These are phyloP conservation scores for Drosophila tsacasi DNA, from an alignment of 1,140 invertebrate genomes.

Conservation along the genomic window DNA sequence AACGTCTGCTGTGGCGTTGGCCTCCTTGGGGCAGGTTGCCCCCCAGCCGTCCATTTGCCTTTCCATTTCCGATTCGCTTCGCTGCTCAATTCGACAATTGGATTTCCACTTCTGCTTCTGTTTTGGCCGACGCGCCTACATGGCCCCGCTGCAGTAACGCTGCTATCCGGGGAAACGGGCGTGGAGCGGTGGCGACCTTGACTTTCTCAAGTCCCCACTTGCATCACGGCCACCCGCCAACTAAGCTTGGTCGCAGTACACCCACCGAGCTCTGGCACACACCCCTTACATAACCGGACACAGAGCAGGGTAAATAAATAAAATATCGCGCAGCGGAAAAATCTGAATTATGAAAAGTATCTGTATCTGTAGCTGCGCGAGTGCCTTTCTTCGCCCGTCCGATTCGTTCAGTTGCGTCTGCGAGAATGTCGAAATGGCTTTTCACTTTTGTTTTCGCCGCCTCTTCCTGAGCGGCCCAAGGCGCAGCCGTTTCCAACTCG, in stretches of 20 bases:
- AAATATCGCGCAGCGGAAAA: conserved; percentile 69
- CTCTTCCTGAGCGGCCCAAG: conserved; percentile 60
- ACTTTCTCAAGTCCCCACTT: conserved; percentile 67
- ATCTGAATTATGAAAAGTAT: conserved; percentile 78
- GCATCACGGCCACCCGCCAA: conserved; percentile 40
- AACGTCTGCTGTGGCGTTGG: conserved; percentile 44
- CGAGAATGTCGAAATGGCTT: conserved; percentile 71
- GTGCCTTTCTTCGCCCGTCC: conserved; percentile 51
- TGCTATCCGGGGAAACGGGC: neutral
- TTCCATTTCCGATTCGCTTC: conserved; percentile 24
- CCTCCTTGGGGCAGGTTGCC: conserved; percentile 58
- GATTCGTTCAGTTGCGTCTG: conserved; percentile 63
- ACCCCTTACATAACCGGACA: conserved; percentile 64
- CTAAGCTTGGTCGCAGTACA: conserved; percentile 25
- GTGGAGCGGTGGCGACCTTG: conserved; percentile 57
- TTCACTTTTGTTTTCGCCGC: conserved; percentile 65
- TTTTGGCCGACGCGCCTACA: conserved; percentile 54
- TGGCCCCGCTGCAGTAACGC: conserved; percentile 58
- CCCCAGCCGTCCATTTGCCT: conserved; percentile 66
- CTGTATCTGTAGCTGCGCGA: conserved; percentile 41
- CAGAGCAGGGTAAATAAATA: conserved; percentile 69
- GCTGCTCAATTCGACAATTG: conserved; percentile 44
- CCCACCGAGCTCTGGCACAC: conserved; percentile 23
- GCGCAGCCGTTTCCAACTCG: conserved; percentile 49
- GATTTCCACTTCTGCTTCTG: conserved; percentile 28